Base-by-base conservation (phyloP, 2,797 vertebrate species). In the Hippocampus kuda region DNA sequence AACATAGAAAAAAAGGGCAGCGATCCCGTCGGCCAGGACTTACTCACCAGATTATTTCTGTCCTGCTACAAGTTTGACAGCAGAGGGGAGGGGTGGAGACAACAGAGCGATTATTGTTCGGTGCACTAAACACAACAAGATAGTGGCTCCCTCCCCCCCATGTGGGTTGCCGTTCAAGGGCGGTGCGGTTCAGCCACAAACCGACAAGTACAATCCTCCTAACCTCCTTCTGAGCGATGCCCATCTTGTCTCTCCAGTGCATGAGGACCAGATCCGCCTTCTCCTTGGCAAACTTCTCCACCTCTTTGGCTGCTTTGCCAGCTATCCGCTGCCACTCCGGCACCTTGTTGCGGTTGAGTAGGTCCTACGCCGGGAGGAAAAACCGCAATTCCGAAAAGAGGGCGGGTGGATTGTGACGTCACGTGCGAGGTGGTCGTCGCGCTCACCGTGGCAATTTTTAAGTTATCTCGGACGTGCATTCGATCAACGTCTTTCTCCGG, bases 231-330 rank as follows among this genome's bases (percentile, higher is more conserved):
- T 99, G 97, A 69, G 94, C 93, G 72, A 99, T 98, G 81, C 97
- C 97, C 97, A 99, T 99, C 81, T 98, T 94, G 75, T 99, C 96
- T 74, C 97, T 93, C 97, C 97, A 99, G 87, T 99, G 97, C 94
- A 98, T 95, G 83, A 99, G 87, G 72, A 99, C 93, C 0, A 98
- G 54, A 84, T 99, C 97, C 1, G 98, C 89, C 84, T 99, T 99
- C 80, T 99, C 97, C 92, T 99, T 99, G 88, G 97, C 96, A 85
- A 99, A 99, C 89, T 98, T 99, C 85, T 99, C 97, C 75, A 99
- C 96, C 85, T 98, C 97, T 89, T 99, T 99, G 41, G 97, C 97
- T 85, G 97, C 97, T 91, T 98, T 98, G 76, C 97, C 97, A 42
- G 97, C 97, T 57, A 98, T 79, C 70, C 97, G 90, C 88, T 99